A percentile compares a stretch with the other conserved stretches of the same genome.
These are phyloP conservation scores for Dipodomys merriami DNA, from an alignment of 2,113 vertebrate species.

Conservation along the genomic window DNA sequence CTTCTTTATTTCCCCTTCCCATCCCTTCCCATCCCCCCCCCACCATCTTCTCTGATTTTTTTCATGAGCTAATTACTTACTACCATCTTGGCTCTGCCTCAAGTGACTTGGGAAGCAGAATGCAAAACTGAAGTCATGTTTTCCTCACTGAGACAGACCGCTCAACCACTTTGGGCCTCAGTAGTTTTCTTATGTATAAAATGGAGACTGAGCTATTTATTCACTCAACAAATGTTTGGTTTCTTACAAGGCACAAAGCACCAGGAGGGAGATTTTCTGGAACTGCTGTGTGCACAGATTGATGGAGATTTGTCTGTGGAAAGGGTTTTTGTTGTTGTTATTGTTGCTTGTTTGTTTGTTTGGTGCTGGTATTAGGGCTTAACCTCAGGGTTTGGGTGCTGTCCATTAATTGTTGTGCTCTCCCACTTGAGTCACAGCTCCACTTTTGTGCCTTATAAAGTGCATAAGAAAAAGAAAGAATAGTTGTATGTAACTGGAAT, in stretches of 20 bases:
- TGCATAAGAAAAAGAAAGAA: neutral
- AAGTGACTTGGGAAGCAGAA: constrained; percentile 51
- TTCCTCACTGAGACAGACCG: neutral
- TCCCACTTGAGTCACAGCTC: no score
- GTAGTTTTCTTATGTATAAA: constrained; percentile 37
- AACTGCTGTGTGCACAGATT: neutral
- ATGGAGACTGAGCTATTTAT: neutral
- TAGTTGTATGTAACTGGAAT: neutral
- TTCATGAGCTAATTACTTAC: constrained; percentile 70
- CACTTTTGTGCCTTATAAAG: neutral
- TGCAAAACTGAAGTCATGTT: constrained; percentile 19
- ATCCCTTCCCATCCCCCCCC: no score
- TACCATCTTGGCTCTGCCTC: constrained; percentile 58
- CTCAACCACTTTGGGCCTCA: neutral
- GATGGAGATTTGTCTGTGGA: neutral
- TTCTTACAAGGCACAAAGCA: neutral
- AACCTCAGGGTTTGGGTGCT: no score
- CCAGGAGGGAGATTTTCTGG: neutral
- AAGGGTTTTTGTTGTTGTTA: neutral
- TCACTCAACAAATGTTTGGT: neutral
- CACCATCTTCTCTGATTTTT: constrained; percentile 54
- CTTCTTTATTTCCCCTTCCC: no score
- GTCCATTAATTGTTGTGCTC: no score
- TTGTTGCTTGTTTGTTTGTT: no score
- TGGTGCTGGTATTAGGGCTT: no score